Evolutionary conservation across 2,113 vertebrate species (phyloP).

Genomic region (Butorides virescens): DNA sequence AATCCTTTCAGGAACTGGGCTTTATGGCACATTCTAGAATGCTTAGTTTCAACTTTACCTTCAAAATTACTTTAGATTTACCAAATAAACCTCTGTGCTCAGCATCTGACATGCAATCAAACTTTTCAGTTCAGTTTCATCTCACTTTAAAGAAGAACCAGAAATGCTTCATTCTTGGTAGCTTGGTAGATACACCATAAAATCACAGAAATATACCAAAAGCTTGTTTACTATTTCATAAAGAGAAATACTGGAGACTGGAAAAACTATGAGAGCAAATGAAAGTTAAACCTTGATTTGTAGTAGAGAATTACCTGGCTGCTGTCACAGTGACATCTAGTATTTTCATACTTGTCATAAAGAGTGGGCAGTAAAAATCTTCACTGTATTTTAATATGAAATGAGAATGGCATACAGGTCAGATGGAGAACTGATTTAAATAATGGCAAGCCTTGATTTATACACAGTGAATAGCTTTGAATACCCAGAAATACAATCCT

Average conservation of each 20-base stretch:
- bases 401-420: background rate
- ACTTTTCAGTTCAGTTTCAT: background rate
- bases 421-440: background rate
- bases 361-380: background rate
- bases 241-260: background rate
- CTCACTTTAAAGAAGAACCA: background rate
- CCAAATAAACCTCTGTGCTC: background rate
- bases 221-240: background rate
- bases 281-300: background rate
- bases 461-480: background rate
- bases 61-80: background rate
- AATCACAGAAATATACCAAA: background rate
- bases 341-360: background rate
- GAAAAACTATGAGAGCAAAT: background rate
- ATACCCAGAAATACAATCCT: background rate
- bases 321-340: background rate
- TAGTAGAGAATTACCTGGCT: background rate
- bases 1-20: background rate
- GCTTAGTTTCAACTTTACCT: background rate
- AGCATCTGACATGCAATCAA: background rate
- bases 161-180: background rate
- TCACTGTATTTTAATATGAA: constrained; percentile 3
- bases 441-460: background rate
- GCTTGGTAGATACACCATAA: background rate
- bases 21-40: background rate